phyloP scores from a whole-genome alignment of 2,888 invertebrate genomes.

The Pyrochroa serraticornis region DNA sequence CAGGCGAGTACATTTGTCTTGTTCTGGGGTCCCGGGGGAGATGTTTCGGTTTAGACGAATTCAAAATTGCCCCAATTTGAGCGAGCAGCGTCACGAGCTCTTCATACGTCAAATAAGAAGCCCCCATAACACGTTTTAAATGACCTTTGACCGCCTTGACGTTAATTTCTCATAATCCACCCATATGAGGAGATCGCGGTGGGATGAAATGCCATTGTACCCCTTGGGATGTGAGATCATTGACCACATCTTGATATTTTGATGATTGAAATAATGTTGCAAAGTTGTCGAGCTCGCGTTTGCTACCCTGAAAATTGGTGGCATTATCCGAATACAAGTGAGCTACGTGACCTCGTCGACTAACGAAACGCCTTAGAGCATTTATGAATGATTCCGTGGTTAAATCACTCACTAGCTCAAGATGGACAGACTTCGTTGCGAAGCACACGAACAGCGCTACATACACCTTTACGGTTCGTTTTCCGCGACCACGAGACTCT shows the following conservation, averaged over 20 bases:
- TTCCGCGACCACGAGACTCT: background rate
- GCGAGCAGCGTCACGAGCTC: background rate
- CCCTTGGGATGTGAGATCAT: background rate
- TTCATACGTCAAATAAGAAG: background rate
- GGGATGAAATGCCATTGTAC: constrained; percentile 25
- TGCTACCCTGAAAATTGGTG: background rate
- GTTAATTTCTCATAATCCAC: constrained; percentile 36
- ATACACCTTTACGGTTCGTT: background rate
- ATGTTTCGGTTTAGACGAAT: too few relatives aligned
- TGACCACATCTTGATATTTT: background rate
- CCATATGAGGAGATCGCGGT: constrained; percentile 30
- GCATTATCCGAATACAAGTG: background rate
- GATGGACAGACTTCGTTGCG: background rate
- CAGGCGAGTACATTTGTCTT: too few relatives aligned
- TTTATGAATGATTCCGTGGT: background rate
- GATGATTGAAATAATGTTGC: background rate
- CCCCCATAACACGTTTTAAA: background rate
- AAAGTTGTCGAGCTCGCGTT: background rate
- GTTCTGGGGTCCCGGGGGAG: too few relatives aligned
- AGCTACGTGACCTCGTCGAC: background rate
- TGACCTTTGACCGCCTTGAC: constrained; percentile 6
- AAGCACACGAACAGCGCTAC: background rate
- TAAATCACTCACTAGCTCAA: background rate
- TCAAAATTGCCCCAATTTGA: constrained; percentile 3
- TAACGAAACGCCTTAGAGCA: background rate